These are phyloP conservation scores for Bungarus multicinctus DNA, from an alignment of 2,113 vertebrate species.

Conservation along the genomic window DNA sequence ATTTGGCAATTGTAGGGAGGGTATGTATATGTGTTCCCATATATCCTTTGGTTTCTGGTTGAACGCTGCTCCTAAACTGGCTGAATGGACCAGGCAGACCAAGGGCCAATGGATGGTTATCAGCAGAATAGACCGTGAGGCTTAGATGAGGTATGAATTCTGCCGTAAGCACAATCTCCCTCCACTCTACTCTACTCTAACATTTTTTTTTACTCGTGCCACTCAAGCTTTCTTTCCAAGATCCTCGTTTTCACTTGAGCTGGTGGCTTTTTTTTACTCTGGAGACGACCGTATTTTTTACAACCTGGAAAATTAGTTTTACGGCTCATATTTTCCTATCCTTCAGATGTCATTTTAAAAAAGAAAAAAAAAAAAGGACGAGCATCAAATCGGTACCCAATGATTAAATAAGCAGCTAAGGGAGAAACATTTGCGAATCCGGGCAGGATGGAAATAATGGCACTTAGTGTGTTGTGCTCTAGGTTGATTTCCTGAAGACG, in stretches of 20 bases:
- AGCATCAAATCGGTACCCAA: background rate
- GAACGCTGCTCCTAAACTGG: background rate
- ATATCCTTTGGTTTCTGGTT: background rate
- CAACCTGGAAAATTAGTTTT: background rate
- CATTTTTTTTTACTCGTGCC: background rate
- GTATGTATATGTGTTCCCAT: background rate
- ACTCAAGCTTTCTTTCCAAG: background rate
- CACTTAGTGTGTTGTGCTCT: background rate
- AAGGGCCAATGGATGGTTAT: background rate
- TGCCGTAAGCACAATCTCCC: background rate
- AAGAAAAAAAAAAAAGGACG: background rate
- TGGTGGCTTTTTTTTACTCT: background rate
- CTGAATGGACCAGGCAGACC: background rate
- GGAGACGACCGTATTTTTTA: background rate
- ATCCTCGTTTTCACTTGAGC: background rate
- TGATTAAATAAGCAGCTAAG: background rate
- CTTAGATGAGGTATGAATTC: background rate
- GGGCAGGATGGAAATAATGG: background rate
- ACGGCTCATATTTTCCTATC: background rate
- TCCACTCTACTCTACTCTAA: background rate
- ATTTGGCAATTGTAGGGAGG: background rate
- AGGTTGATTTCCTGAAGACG: background rate
- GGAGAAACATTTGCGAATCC: background rate
- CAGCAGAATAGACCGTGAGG: background rate
- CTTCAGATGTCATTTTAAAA: background rate